Conservation (phyloP, 2,113 vertebrate genomes). For the Nasalis larvatus region DNA sequence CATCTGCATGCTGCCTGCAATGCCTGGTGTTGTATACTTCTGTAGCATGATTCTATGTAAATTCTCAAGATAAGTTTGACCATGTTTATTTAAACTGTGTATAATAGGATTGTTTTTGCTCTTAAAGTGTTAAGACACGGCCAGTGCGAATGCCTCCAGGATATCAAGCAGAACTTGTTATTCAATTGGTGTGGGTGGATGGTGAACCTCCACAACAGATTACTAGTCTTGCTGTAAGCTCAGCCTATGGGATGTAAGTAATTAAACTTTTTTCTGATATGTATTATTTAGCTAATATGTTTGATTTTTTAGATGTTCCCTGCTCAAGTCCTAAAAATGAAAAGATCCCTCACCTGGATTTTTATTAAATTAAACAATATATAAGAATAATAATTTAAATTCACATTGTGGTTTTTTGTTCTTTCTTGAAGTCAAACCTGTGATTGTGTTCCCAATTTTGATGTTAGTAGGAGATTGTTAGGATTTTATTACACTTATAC, state of each 20-base stretch:
- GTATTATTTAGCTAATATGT: constrained; percentile 20
- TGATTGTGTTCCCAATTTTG: neutral
- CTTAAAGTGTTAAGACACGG: constrained; percentile 91
- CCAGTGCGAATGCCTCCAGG: constrained; percentile 94
- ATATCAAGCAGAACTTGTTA: constrained; percentile 96
- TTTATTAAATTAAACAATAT: neutral
- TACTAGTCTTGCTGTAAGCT: constrained; percentile 95
- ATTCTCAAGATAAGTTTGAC: neutral
- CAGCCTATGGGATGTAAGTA: constrained; percentile 99
- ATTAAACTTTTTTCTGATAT: constrained; percentile 19
- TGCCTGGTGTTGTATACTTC: neutral
- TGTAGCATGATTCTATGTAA: neutral
- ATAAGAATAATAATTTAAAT: constrained; percentile 39
- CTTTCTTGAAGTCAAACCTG: neutral
- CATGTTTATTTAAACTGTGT: neutral
- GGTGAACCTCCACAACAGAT: constrained; percentile 97
- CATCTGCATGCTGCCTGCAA: neutral
- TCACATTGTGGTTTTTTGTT: neutral
- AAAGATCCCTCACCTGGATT: neutral
- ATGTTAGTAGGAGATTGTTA: neutral
- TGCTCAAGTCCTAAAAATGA: constrained; percentile 10
- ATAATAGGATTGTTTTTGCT: neutral
- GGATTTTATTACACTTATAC: neutral
- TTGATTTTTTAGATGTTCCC: constrained; percentile 23
- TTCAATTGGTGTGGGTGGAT: constrained; percentile 95